Conservation (phyloP, 2,888 invertebrate species). For the Prionchulus punctatus region DNA sequence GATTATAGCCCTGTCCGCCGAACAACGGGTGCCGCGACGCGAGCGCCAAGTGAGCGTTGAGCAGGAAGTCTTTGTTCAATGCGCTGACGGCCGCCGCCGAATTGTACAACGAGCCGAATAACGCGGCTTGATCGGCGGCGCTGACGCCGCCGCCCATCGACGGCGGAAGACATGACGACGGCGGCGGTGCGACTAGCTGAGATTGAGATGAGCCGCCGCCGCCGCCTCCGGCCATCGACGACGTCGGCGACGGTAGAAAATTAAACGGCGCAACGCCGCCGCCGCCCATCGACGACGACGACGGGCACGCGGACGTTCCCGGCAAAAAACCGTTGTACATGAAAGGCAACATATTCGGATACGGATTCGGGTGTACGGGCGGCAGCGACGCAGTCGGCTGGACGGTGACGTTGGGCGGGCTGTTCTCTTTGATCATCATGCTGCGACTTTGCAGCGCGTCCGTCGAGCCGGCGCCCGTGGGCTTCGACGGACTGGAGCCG, state of each 20-base stretch:
- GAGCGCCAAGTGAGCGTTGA: constrained; percentile 71
- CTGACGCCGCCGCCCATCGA: background rate
- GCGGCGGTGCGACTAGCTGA: constrained; percentile 10
- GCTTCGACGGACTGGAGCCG: background rate
- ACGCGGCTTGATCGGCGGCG: constrained; percentile 38
- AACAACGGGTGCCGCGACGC: constrained; percentile 63
- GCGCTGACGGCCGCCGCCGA: constrained; percentile 26
- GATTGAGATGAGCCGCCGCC: constrained; percentile 13
- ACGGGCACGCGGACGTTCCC: constrained; percentile 38
- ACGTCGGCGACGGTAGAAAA: constrained; percentile 12
- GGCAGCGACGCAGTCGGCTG: constrained; percentile 51
- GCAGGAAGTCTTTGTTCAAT: constrained; percentile 48
- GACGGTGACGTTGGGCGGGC: constrained; percentile 67
- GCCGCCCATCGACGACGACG: constrained; percentile 14
- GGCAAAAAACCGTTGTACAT: constrained; percentile 73
- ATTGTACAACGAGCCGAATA: constrained; percentile 26
- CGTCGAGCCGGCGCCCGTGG: background rate
- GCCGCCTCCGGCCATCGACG: constrained; percentile 14
- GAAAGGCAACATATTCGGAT: constrained; percentile 66
- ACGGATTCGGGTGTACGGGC: constrained; percentile 44
- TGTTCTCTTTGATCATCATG: constrained; percentile 4
- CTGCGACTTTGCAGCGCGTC: background rate
- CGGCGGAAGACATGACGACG: constrained; percentile 13
- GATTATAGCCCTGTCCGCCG: no score
- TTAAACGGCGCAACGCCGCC: constrained; percentile 6